Conservation (phyloP, 1,140 invertebrate species). For the Arion vulgaris region DNA sequence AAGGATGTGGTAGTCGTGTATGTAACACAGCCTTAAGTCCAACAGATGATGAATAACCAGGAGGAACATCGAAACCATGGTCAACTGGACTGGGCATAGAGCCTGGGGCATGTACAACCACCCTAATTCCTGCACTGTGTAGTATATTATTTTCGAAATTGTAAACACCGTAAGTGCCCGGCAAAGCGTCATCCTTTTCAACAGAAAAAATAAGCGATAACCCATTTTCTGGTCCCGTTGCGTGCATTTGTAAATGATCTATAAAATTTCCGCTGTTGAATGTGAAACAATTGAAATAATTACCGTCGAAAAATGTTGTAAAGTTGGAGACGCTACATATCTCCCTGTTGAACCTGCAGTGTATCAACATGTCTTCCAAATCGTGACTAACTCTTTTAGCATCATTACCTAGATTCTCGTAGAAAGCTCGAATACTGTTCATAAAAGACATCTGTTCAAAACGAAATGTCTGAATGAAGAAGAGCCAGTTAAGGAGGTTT, state of each 20-base stretch:
- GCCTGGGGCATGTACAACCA: constrained; percentile 71
- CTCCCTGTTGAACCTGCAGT: constrained; percentile 62
- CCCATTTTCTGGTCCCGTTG: constrained; percentile 66
- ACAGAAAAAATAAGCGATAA: constrained; percentile 64
- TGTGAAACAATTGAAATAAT: constrained; percentile 68
- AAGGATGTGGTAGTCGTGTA: constrained; percentile 56
- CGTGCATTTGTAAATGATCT: constrained; percentile 60
- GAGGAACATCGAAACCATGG: constrained; percentile 68
- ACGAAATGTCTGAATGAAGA: constrained; percentile 47
- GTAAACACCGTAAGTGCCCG: constrained; percentile 65
- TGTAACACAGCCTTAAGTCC: constrained; percentile 63
- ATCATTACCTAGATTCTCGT: constrained; percentile 61
- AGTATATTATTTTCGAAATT: constrained; percentile 63
- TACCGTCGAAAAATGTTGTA: constrained; percentile 61
- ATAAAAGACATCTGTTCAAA: constrained; percentile 49
- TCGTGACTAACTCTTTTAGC: constrained; percentile 59
- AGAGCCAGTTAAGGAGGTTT: constrained; percentile 57
- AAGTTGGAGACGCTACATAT: constrained; percentile 57
- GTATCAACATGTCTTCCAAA: constrained; percentile 60
- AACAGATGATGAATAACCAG: constrained; percentile 67
- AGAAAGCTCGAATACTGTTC: constrained; percentile 62
- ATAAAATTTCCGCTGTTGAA: constrained; percentile 59
- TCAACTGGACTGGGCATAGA: constrained; percentile 72
- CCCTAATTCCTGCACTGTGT: constrained; percentile 68
- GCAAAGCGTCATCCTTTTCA: constrained; percentile 64